Percentiles rank a stretch among this genome's conserved stretches.
These are phyloP conservation scores for Dromococcyx pavoninus DNA, from an alignment of 2,797 vertebrate species.

Conservation along the genomic window DNA sequence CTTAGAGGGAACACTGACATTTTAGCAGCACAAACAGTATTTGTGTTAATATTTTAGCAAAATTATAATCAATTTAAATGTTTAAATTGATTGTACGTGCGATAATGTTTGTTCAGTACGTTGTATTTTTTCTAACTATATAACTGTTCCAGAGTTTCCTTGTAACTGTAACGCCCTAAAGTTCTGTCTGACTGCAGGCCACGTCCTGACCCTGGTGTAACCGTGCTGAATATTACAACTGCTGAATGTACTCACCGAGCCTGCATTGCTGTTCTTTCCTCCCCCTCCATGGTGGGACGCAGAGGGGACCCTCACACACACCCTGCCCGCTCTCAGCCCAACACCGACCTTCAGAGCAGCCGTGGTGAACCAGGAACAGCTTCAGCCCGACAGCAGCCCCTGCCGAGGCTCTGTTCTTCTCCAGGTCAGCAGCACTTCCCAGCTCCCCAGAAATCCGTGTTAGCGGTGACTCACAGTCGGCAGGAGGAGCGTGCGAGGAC, in stretches of 20 bases:
- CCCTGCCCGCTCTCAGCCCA: neutral
- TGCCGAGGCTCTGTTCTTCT: neutral
- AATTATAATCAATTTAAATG: conserved; percentile 70
- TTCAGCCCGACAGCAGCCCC: neutral
- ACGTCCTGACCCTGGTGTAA: conserved; percentile 42
- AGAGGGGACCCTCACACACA: neutral
- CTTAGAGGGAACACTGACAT: conserved; percentile 78
- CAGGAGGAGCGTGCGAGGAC: neutral
- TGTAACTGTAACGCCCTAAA: conserved; percentile 50
- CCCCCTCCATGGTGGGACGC: neutral
- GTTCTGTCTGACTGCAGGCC: conserved; percentile 48
- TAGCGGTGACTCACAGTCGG: neutral
- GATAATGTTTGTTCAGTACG: conserved; percentile 70
- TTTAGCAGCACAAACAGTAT: conserved; percentile 69
- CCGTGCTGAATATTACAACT: conserved; percentile 44
- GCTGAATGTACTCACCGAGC: conserved; percentile 60
- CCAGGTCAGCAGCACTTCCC: neutral
- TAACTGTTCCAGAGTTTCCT: conserved; percentile 61
- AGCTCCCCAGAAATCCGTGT: neutral
- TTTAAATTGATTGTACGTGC: conserved; percentile 72
- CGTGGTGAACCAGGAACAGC: neutral
- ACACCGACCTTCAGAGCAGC: neutral
- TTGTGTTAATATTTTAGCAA: conserved; percentile 67
- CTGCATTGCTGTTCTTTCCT: conserved; percentile 52
- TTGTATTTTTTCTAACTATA: conserved; percentile 70